These are phyloP conservation scores for Lithobates pipiens DNA, from an alignment of 2,797 vertebrate genomes.

Conservation along the genomic window DNA sequence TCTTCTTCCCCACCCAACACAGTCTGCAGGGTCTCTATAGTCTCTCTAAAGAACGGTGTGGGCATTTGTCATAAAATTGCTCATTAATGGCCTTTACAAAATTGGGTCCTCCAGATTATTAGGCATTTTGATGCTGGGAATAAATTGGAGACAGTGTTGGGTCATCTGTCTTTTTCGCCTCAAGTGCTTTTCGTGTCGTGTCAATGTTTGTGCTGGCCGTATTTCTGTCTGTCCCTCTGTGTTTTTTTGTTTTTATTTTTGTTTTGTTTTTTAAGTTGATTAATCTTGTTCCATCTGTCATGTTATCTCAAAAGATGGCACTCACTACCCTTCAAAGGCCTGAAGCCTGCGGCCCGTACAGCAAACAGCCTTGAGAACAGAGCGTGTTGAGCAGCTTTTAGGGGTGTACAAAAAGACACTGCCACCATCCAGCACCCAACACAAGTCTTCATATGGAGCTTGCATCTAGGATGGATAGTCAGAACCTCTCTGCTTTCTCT, in stretches of 20 bases:
- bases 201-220: conserved; percentile 27
- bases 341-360: conserved; percentile 95
- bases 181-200: conserved; percentile 39
- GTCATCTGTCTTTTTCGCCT: background rate
- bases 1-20: conserved; percentile 76
- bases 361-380: conserved; percentile 97
- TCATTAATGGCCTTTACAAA: background rate
- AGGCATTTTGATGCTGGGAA: too few relatives aligned
- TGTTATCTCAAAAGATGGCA: conserved; percentile 97
- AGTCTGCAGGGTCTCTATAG: conserved; percentile 64
- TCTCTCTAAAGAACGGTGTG: too few relatives aligned
- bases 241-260: conserved; percentile 60
- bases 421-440: background rate
- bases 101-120: background rate
- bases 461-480: background rate
- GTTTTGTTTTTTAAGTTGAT: conserved; percentile 66
- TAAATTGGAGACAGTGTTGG: conserved; percentile 51
- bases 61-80: too few relatives aligned
- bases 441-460: background rate
- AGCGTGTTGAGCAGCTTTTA: conserved; percentile 82
- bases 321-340: conserved; percentile 98
- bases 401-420: conserved; percentile 70
- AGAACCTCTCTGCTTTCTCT: background rate
- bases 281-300: conserved; percentile 78
- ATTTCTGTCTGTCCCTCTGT: conserved; percentile 57